Conservation (phyloP, 2,113 vertebrate genomes). For the Lontra canadensis region DNA sequence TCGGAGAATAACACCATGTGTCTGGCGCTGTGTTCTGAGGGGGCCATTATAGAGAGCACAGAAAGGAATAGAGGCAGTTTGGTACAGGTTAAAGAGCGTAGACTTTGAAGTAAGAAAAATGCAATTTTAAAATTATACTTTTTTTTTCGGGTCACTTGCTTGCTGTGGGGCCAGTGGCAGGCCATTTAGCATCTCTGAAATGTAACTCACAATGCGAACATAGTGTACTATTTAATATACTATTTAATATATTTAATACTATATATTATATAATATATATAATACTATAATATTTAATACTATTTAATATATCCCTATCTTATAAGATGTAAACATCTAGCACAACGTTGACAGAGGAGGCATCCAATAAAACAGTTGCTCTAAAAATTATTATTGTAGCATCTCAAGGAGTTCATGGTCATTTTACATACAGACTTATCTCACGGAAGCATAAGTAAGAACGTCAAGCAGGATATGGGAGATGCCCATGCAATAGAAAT, state of each 20-base stretch:
- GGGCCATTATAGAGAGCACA: not conserved
- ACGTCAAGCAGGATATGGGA: not conserved
- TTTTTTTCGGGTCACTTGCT: not conserved
- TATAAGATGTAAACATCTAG: not conserved
- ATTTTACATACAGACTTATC: not conserved
- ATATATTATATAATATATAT: too few relatives aligned
- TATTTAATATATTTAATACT: too few relatives aligned
- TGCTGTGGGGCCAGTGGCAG: not conserved
- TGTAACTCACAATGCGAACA: not conserved
- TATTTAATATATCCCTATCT: not conserved
- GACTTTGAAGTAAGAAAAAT: not conserved
- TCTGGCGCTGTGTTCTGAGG: not conserved
- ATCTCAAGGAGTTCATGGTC: not conserved
- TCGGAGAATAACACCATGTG: not conserved
- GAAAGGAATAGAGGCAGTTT: not conserved
- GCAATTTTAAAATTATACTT: not conserved
- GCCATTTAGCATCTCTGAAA: not conserved
- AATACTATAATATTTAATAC: too few relatives aligned
- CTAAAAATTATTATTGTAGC: too few relatives aligned
- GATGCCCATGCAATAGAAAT: not conserved
- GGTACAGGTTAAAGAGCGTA: not conserved
- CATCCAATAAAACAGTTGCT: not conserved
- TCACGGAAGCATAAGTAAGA: not conserved
- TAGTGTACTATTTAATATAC: not conserved
- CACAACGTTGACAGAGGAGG: not conserved